Base-by-base conservation (phyloP, 2,113 vertebrate species). In the Coracopsis vasa region DNA sequence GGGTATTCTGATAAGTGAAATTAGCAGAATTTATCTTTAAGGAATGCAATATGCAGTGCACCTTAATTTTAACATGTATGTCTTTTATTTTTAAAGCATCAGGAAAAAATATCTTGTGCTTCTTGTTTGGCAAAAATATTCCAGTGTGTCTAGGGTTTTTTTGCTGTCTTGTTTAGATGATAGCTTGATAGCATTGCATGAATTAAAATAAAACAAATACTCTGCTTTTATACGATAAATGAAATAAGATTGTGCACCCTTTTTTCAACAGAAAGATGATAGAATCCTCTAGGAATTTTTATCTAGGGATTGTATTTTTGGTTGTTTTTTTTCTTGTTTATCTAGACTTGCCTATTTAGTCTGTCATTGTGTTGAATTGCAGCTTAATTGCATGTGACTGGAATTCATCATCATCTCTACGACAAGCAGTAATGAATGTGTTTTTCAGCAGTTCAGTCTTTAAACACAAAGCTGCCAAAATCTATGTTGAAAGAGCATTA, bases 331-430 rank as follows among this genome's bases (percentile, higher is more conserved):
- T 47, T 74, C 75, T 94, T 90, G 75, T 94, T 92, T 91, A 90
- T 95, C 95, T 97, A 95, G 95, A 95, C 95, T 88, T 96, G 28
- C 5, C 27, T 92, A 37, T 94, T 97, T 97, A 94, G 90, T 96
- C 48, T 50, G 62, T 62, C 51, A n/a, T 96, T 87, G 71, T 86
- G n/a, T 61, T 96, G 92, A 96, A 96, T 97, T 96, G 73, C 66
- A 95, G 82, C 89, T 95, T 96, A 95, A 97, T 94, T 95, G 86
- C 79, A 58, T 93, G 84, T 94, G 93, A 96, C 82, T 97, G 70
- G 86, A 91, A 94, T 96, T 94, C 74, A 92, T 82, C 91, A 80
- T 5, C 66, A 81, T 72, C 79, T 94, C 80, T 88, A n/a, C 61
- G 78, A 94, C 79, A 92, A 95, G 33, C 65, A 88, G 47, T 92